A percentile compares a stretch with the other conserved stretches of the same genome.
These are phyloP conservation scores for Odontothrips loti DNA, from an alignment of 2,888 invertebrate genomes.

Conservation along the genomic window DNA sequence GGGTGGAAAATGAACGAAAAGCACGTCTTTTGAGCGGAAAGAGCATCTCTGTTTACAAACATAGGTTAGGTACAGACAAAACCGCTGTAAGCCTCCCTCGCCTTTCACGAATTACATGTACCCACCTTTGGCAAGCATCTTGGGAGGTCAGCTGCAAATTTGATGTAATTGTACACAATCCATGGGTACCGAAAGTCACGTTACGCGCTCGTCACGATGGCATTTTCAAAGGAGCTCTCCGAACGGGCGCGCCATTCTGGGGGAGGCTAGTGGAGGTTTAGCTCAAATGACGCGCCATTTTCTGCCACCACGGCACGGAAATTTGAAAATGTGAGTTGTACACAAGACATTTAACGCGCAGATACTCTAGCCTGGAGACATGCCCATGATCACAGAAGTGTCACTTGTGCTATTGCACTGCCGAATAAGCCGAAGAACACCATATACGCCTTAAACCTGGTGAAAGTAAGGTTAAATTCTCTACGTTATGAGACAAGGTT, in stretches of 20 bases:
- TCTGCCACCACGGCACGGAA: conserved; percentile 41
- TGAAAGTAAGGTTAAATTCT: background rate
- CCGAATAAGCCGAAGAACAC: background rate
- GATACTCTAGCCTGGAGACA: background rate
- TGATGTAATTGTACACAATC: background rate
- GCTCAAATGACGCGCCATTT: conserved; percentile 41
- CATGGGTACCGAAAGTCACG: conserved; percentile 23
- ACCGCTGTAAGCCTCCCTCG: background rate
- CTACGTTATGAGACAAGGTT: background rate
- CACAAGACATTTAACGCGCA: background rate
- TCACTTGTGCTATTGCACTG: background rate
- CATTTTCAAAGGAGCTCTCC: conserved; percentile 28
- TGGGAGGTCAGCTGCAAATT: background rate
- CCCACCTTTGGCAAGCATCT: conserved; percentile 5
- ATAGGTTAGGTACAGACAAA: conserved; percentile 17
- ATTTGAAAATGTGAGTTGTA: conserved; percentile 38
- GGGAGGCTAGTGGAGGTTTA: conserved; percentile 11
- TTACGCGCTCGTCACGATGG: conserved; percentile 16
- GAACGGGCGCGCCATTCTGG: conserved; percentile 31
- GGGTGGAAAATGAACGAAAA: background rate
- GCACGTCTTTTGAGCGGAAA: background rate
- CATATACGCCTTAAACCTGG: background rate
- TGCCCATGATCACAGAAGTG: background rate
- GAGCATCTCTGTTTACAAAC: background rate
- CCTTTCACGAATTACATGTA: background rate